These are phyloP conservation scores for Pelodytes ibericus DNA, from an alignment of 2,797 vertebrate species.

Conservation along the genomic window DNA sequence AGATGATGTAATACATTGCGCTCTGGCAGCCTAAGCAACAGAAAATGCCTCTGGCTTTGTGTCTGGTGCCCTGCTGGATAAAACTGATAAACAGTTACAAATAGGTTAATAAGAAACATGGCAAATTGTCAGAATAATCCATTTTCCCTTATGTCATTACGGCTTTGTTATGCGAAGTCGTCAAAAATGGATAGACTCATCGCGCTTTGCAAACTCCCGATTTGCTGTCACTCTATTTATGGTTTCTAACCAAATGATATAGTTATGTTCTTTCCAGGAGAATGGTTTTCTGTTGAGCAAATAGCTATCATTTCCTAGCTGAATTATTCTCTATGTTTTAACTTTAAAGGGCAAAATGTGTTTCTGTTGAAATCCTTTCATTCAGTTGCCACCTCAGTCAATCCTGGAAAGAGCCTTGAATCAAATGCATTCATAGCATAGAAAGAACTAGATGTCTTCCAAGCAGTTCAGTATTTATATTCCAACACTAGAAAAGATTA, in stretches of 20 bases:
- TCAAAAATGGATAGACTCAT: conserved; percentile 38
- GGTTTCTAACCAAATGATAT: conserved; percentile 50
- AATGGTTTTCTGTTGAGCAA: conserved; percentile 46
- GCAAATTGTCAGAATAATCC: conserved; percentile 1
- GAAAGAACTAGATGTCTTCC: conserved; percentile 32
- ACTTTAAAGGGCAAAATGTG: conserved; percentile 33
- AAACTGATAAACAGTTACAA: background rate
- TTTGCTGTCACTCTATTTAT: conserved; percentile 40
- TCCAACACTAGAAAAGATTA: conserved; percentile 41
- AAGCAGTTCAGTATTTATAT: conserved; percentile 54
- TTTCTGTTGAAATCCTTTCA: background rate
- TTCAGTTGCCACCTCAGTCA: conserved; percentile 7
- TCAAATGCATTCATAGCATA: background rate
- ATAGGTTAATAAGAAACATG: conserved; percentile 11
- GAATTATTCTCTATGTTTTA: conserved; percentile 35
- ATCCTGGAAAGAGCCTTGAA: conserved; percentile 18
- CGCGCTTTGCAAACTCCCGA: conserved; percentile 6
- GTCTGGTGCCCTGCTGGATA: background rate
- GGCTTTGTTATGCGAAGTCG: background rate
- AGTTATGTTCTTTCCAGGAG: conserved; percentile 44
- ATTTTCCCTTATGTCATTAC: background rate
- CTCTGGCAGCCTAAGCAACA: background rate
- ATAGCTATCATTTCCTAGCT: conserved; percentile 45
- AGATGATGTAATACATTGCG: too few relatives aligned
- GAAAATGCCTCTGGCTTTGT: background rate